phyloP scores from a whole-genome alignment of 2,113 vertebrate genomes.

The Oryctolagus cuniculus region mOryCun1.1 NC_091447.1:50428001-50428500 shows the following conservation, averaged over 20 bases:
- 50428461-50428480: not conserved
- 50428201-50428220: conserved; percentile 57
- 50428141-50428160: conserved; percentile 53
- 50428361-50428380: conserved; percentile 74
- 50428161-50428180: conserved; percentile 47
- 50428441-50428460: not conserved
- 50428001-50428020: conserved; percentile 35
- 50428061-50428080: not conserved
- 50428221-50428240: conserved; percentile 45
- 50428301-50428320: conserved; percentile 59
- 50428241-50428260: conserved; percentile 73
- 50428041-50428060: not conserved
- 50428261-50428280: conserved; percentile 67
- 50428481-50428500: not conserved
- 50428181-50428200: conserved; percentile 51
- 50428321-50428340: conserved; percentile 80
- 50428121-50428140: conserved; percentile 2
- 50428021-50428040: not conserved
- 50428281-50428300: conserved; percentile 35
- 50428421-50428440: no score
- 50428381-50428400: conserved; percentile 73
- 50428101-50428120: conserved; percentile 44
- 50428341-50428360: conserved; percentile 69
- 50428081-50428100: not conserved
- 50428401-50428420: conserved; percentile 1